Percentiles rank a stretch among this genome's conserved stretches.
Evolutionary conservation across 23 tunicate species (phyloP).

Genomic region (Trididemnum nubilum): DNA sequence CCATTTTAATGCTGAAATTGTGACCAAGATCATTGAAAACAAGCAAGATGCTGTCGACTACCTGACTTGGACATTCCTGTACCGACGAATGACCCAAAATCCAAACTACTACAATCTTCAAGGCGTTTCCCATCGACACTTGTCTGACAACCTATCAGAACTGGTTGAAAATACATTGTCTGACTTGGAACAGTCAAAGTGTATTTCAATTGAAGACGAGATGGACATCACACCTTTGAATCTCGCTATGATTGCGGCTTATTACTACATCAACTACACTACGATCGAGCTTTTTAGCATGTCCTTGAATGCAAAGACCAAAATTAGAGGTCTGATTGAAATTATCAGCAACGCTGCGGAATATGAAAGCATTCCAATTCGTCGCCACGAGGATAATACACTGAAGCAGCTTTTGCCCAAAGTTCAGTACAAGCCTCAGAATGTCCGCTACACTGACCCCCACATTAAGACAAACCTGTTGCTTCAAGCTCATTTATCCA

Average conservation of each 20-base stretch:
- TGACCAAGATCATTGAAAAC: slow-evolving; percentile 97
- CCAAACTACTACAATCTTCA: slow-evolving; percentile 98
- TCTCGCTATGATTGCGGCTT: slow-evolving; percentile 97
- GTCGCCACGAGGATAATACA: slow-evolving; percentile 87
- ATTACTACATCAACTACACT: slow-evolving; percentile 95
- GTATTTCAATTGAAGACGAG: slow-evolving; percentile 94
- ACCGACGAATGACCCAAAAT: slow-evolving; percentile 97
- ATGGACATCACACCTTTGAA: slow-evolving; percentile 94
- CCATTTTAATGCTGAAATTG: slow-evolving; percentile 99
- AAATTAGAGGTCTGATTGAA: slow-evolving; percentile 92
- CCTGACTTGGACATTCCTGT: slow-evolving; percentile 96
- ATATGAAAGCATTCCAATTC: slow-evolving; percentile 84
- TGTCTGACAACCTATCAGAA: slow-evolving; percentile 92
- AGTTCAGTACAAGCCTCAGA: slow-evolving; percentile 94
- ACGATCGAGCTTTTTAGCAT: slow-evolving; percentile 97
- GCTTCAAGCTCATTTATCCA: slow-evolving; percentile 93
- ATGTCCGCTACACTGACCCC: slow-evolving; percentile 79
- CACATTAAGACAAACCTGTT: slow-evolving; percentile 90
- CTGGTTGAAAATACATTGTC: slow-evolving; percentile 88
- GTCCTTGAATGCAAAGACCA: slow-evolving; percentile 96
- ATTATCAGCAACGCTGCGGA: slow-evolving; percentile 96
- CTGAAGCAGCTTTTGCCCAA: slow-evolving; percentile 84
- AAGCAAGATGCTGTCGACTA: slow-evolving; percentile 99
- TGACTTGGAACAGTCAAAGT: slow-evolving; percentile 89
- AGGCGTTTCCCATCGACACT: slow-evolving; percentile 93